Percentiles rank a stretch among this genome's conserved stretches.
These are phyloP conservation scores for Phalanger gymnotis DNA, from an alignment of 2,797 vertebrate species.

Conservation along the genomic window DNA sequence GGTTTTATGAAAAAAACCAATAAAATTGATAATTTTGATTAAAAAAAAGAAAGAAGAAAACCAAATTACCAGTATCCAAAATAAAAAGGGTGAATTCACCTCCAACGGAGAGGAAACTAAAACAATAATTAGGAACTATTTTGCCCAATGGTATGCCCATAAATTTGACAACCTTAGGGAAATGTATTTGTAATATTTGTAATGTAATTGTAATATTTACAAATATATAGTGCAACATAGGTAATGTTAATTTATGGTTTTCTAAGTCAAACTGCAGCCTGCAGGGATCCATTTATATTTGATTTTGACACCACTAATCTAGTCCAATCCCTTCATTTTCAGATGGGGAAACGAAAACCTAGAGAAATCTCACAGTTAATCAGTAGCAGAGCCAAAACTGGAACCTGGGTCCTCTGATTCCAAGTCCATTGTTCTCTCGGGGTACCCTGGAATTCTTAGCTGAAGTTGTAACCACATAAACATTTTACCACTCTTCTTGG, in stretches of 20 bases:
- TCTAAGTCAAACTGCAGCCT: neutral
- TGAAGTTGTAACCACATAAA: neutral
- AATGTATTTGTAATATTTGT: too few species aligned
- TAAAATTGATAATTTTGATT: too few species aligned
- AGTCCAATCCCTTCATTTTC: neutral
- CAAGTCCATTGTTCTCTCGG: neutral
- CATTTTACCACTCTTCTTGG: neutral
- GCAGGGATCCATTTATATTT: neutral
- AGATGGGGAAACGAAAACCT: neutral
- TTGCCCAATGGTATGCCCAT: too few species aligned
- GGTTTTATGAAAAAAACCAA: too few species aligned
- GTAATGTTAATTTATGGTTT: neutral
- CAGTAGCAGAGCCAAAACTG: neutral
- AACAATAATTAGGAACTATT: too few species aligned
- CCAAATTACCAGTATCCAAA: too few species aligned
- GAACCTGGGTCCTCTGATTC: neutral
- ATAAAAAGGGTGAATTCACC: too few species aligned
- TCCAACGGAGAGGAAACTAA: too few species aligned
- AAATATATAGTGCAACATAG: neutral
- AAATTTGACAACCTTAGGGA: too few species aligned
- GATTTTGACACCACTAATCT: neutral
- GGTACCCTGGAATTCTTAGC: neutral
- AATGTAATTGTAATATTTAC: too few species aligned
- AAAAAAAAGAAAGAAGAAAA: too few species aligned
- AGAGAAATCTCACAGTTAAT: neutral